These are phyloP conservation scores for Oreochromis aureus DNA, from an alignment of 2,113 vertebrate species.

Conservation along the genomic window DNA sequence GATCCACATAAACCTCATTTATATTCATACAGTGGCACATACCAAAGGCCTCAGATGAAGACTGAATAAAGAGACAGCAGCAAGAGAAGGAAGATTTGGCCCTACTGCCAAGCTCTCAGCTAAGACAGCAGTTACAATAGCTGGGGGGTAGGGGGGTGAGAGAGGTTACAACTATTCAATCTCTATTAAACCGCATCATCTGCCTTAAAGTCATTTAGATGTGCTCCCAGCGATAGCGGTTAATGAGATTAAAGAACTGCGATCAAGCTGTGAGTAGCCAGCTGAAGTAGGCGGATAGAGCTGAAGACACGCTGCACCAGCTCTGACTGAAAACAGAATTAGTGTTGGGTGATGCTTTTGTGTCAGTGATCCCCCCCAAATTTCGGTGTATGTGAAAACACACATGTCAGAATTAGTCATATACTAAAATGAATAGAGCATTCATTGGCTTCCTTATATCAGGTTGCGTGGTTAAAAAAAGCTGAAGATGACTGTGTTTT, in stretches of 20 bases:
- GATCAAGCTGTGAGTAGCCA: conserved; percentile 22
- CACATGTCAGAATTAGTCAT: background rate
- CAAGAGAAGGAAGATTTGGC: background rate
- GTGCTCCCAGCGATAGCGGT: conserved; percentile 43
- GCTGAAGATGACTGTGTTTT: background rate
- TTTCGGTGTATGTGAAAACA: background rate
- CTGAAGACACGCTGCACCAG: conserved; percentile 2
- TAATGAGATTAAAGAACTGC: conserved; percentile 53
- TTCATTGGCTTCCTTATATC: background rate
- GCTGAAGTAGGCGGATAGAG: conserved; percentile 16
- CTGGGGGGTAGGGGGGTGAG: background rate
- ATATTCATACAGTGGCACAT: background rate
- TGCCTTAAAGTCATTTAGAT: conserved; percentile 50
- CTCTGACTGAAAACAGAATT: background rate
- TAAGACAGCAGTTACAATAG: conserved; percentile 9
- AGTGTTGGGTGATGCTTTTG: background rate
- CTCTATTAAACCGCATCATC: conserved; percentile 41
- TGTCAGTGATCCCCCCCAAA: background rate
- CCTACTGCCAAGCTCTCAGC: background rate
- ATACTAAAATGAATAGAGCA: background rate
- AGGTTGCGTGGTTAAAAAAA: background rate
- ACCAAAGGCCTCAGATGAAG: background rate
- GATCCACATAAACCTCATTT: background rate
- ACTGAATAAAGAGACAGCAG: background rate
- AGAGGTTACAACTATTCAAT: conserved; percentile 44